A percentile compares a stretch with the other conserved stretches of the same genome.
These are phyloP conservation scores for Remorina albescens DNA, from an alignment of 2,797 vertebrate species.

Conservation along the genomic window DNA sequence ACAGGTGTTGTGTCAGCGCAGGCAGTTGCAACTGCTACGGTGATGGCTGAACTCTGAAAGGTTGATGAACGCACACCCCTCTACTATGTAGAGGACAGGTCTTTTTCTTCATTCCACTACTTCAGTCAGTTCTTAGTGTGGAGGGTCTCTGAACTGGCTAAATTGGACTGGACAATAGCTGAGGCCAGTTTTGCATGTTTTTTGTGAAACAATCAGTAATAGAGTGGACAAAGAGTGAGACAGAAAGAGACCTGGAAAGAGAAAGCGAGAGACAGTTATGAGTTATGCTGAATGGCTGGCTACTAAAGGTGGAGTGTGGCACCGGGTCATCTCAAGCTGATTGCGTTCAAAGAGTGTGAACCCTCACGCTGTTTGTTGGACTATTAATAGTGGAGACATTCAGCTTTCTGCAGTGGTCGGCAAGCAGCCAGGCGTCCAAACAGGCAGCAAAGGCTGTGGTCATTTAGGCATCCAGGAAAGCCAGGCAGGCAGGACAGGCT, in stretches of 20 bases:
- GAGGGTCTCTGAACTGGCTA: conserved; percentile 8
- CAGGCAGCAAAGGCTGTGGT: conserved; percentile 49
- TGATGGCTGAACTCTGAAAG: conserved; percentile 48
- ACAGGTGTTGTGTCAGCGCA: conserved; percentile 23
- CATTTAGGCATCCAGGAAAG: conserved; percentile 37
- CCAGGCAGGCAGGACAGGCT: conserved; percentile 27
- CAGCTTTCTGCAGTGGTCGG: conserved; percentile 47
- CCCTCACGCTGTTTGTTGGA: conserved; percentile 62
- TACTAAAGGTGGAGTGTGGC: conserved; percentile 51
- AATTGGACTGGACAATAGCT: not conserved
- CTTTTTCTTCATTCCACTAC: conserved; percentile 7
- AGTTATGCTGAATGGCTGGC: conserved; percentile 11
- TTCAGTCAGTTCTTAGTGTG: not conserved
- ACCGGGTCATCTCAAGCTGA: conserved; percentile 63
- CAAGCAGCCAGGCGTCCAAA: conserved; percentile 52
- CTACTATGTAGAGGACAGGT: conserved; percentile 10
- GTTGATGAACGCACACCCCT: conserved; percentile 46
- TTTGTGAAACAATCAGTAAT: not conserved
- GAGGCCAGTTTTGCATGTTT: conserved; percentile 1
- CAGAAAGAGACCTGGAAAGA: not conserved
- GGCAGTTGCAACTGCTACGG: not conserved
- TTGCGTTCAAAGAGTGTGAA: conserved; percentile 60
- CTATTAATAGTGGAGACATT: conserved; percentile 74
- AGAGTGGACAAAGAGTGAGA: not conserved
- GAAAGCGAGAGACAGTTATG: conserved; percentile 7